phyloP scores from a whole-genome alignment of 2,113 vertebrate species.

The Hyperoodon ampullatus region DNA sequence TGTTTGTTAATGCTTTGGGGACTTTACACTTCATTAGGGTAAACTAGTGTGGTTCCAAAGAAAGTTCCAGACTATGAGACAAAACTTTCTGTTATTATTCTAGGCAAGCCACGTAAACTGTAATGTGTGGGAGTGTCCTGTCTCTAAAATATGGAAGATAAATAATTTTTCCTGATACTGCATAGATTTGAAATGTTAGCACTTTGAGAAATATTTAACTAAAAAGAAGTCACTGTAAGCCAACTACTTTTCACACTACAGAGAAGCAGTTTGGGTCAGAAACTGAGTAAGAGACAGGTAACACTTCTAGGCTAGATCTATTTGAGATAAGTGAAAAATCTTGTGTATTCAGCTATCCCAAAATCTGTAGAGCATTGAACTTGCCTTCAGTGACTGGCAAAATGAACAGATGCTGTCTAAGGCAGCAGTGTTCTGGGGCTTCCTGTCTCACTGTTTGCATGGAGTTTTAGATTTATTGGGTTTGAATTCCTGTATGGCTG shows the following conservation, averaged over 20 bases:
- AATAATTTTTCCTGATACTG: neutral
- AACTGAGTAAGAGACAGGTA: neutral
- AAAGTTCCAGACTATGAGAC: neutral
- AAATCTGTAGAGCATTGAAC: neutral
- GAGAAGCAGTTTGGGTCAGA: neutral
- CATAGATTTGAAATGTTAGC: neutral
- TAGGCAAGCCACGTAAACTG: neutral
- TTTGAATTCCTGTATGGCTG: constrained; percentile 32
- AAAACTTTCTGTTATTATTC: neutral
- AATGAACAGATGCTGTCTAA: neutral
- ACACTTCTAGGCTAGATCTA: neutral
- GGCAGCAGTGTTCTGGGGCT: neutral
- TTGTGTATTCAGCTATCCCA: neutral
- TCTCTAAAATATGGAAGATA: neutral
- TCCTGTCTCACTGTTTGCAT: neutral
- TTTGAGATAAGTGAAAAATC: neutral
- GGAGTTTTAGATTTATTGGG: constrained; percentile 67
- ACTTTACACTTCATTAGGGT: neutral
- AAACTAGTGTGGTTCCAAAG: neutral
- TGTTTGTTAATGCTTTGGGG: neutral
- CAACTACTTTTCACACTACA: neutral
- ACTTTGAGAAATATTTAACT: neutral
- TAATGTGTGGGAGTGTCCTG: rapidly evolving
- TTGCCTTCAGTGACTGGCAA: neutral
- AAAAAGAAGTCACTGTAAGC: neutral